Percentiles rank a stretch among this genome's conserved stretches.
Conservation (phyloP, 35 echinoderm and acorn worm genomes). For the Amphiura filiformis region DNA sequence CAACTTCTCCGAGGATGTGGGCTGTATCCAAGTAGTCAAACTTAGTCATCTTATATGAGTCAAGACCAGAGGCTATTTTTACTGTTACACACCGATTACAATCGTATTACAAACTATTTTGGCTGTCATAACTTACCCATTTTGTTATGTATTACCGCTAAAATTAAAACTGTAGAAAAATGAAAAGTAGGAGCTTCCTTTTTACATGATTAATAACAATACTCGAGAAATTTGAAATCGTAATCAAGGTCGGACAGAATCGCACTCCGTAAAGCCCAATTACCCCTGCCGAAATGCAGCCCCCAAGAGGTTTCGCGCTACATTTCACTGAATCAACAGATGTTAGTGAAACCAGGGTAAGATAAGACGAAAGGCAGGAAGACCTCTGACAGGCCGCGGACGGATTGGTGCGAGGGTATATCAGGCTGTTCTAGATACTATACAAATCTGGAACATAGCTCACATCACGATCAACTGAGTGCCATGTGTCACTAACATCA, state of each 20-base stretch:
- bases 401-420: background rate
- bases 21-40: background rate
- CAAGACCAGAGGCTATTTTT: constrained; percentile 1
- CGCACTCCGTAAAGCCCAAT: constrained; percentile 12
- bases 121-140: background rate
- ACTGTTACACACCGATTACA: background rate
- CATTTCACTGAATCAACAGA: constrained; percentile 12
- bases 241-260: constrained; percentile 14
- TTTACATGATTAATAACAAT: constrained; percentile 4
- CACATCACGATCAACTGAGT: background rate
- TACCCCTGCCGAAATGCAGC: background rate
- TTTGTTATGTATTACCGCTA: too few species aligned
- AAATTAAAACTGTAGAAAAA: background rate
- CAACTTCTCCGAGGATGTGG: background rate
- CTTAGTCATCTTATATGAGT: background rate
- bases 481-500: constrained; percentile 3
- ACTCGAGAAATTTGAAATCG: constrained; percentile 5
- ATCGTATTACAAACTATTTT: background rate
- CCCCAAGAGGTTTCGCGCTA: background rate
- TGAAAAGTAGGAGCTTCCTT: background rate
- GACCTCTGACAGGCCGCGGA: background rate
- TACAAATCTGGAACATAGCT: constrained; percentile 3
- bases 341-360: background rate
- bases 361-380: constrained; percentile 10
- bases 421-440: background rate